Base-by-base conservation (phyloP, 2,113 vertebrate genomes). In the Penelope pileata region DNA sequence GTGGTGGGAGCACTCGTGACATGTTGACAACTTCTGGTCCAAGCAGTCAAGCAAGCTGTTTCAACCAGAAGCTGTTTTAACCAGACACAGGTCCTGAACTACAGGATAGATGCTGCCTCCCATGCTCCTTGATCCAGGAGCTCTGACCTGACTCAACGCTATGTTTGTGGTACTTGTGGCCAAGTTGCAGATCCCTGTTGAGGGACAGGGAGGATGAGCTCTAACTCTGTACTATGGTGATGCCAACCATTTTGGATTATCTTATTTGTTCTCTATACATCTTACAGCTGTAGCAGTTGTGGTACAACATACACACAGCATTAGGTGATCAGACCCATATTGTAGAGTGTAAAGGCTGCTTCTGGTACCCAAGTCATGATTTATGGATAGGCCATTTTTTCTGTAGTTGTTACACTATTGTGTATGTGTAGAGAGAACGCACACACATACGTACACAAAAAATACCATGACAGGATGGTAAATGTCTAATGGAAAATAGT, bases 241-340 rank as follows among this genome's bases (percentile, higher is more conserved):
- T 64, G 62, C 43, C 36, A 54, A 34, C 0, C 0, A 5, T 43
- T 77, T 32, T 77, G 23, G 6, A 16, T 53, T 64, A 88, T 8
- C 10, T 69, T 58, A 7, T 36, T 94, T 92, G 62, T 27, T 50
- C 1, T 29, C 27, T 24, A 27, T 18, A 26, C 36, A 6, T 62
- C 29, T 66, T 66, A 32, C 19, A 45, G 7, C 12, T 69, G n/a
- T 48, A 19, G 22, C 0, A 0, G 12, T 27, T n/a, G 38, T 12
- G 6, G n/a, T 34, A 73, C 16, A 83, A 45, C 22, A 14, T 16
- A 32, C 3, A 45, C 27, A 30, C 3, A 0, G 36, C 36, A n/a
- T 73, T 34, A 67, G 45, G 13, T 47, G 17, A 76, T 29, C 24
- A 80, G 29, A 68, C 23, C 16, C 34, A 30, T 23, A 48, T 18